phyloP scores from a whole-genome alignment of 1,140 invertebrate genomes.

The Megalonaias nervosa region DNA sequence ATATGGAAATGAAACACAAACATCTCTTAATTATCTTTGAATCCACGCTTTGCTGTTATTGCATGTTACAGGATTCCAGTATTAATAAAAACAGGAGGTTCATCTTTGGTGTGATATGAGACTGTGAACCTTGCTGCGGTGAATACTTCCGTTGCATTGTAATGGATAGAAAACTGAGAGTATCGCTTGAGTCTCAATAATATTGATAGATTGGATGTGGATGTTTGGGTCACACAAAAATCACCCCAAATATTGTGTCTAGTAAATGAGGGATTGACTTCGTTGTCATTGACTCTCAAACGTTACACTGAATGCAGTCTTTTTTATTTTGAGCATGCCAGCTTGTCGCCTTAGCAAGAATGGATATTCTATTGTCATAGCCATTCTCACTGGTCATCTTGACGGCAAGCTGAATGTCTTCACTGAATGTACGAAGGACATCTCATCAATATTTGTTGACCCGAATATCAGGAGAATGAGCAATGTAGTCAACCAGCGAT shows the following conservation, averaged over 20 bases:
- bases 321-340: constrained; percentile 1
- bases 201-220: background rate
- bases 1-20: too few species aligned
- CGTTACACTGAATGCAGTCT: background rate
- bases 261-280: background rate
- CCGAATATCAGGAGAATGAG: background rate
- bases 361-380: constrained; percentile 5
- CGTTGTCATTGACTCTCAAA: background rate
- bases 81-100: too few species aligned
- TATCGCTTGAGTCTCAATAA: background rate
- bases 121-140: background rate
- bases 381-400: background rate
- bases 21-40: too few species aligned
- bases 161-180: background rate
- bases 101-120: too few species aligned
- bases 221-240: constrained; percentile 1
- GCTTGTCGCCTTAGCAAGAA: background rate
- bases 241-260: background rate
- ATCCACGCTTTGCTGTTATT: too few species aligned
- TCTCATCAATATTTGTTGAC: background rate
- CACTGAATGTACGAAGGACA: background rate
- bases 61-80: too few species aligned
- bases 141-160: background rate
- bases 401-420: background rate
- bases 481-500: too few species aligned